phyloP scores from a whole-genome alignment of 2,888 invertebrate genomes.

The Dolichopus griseipennis region DNA sequence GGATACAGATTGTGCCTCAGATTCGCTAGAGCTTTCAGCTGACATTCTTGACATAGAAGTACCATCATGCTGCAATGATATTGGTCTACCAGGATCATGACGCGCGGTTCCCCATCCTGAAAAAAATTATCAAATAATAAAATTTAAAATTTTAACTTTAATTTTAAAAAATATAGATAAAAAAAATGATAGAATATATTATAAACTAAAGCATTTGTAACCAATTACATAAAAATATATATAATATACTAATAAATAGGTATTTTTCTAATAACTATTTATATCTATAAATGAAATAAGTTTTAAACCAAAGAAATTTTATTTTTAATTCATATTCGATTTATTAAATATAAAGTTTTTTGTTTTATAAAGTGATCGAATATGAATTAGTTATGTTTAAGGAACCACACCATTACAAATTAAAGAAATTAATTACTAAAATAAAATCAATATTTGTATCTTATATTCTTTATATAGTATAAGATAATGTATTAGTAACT shows the following conservation, averaged over 20 bases:
- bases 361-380: too few relatives aligned
- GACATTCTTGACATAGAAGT: constrained; percentile 36
- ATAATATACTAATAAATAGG: not conserved
- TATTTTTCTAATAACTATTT: too few relatives aligned
- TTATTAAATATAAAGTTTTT: too few relatives aligned
- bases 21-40: constrained; percentile 44
- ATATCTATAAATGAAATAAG: too few relatives aligned
- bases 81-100: constrained; percentile 39
- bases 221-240: not conserved
- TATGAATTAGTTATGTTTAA: too few relatives aligned
- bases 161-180: not conserved
- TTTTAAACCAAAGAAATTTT: too few relatives aligned
- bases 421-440: too few relatives aligned
- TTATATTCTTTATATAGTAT: too few relatives aligned
- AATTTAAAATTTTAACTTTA: not conserved
- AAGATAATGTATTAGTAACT: too few relatives aligned
- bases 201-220: not conserved
- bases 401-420: too few relatives aligned
- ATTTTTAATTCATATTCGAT: too few relatives aligned
- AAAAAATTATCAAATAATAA: constrained; percentile 11
- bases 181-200: not conserved
- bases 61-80: constrained; percentile 38
- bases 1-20: constrained; percentile 43
- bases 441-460: too few relatives aligned
- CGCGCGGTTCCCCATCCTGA: constrained; percentile 42